Base-by-base conservation (phyloP, 2,113 vertebrate species). In the Lepus europaeus region DNA sequence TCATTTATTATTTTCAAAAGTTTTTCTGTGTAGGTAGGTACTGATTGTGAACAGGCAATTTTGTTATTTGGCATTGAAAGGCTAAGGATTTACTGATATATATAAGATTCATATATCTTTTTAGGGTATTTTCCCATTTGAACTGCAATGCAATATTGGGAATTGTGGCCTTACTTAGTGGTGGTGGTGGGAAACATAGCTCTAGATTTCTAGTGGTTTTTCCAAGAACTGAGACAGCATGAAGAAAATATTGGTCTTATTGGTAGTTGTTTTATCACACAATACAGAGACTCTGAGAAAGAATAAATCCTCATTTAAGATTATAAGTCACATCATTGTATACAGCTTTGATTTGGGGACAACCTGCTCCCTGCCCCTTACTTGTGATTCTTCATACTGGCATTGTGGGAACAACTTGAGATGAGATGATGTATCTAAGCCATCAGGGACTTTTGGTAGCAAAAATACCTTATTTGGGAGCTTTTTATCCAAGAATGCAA, bases 381-480 rank as follows among this genome's bases (percentile, higher is more conserved):
- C n/a, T 88, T n/a, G 0, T 31, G 53, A 36, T 85, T 96, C 59
- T 88, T 91, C 59, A 93, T 29, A 45, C 23, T 45, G 33, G 83
- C 10, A 63, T 74, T 87, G 20, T 80, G 11, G 33, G 25, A 29
- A 39, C 13, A 90, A 68, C 56, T 85, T 70, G 36, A 79, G 8
- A 84, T 64, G 6, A 4, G 20, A 9, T 90, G 84, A 72, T 92
- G 95, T 85, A 69, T 53, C 56, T 2, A 95, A 88, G 31, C 33
- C 53, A 83, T 51, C 59, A 39, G 19, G 68, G 27, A 81, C 1
- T 69, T 88, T 89, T 49, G 9, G 73, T 84, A 23, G 20, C 9
- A 64, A 85, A 66, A 80, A 66, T 29, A 79, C 29, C 49, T 89
- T 79, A n/a, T 59, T 22, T 87, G 17, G 19, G 10, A 29, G 39